Evolutionary conservation across 2,888 invertebrate species (phyloP).

Genomic region (Platycheirus albimanus): DNA sequence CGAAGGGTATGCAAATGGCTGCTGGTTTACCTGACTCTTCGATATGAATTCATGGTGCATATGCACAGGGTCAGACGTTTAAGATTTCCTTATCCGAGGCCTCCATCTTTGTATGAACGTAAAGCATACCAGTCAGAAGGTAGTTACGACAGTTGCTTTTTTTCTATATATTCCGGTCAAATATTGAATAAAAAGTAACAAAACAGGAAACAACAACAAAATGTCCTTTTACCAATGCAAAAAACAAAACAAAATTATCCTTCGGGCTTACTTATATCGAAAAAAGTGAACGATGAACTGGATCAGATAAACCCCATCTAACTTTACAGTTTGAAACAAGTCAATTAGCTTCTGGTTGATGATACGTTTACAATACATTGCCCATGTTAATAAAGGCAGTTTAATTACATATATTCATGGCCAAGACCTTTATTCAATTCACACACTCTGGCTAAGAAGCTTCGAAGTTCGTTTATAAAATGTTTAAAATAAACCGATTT

Average conservation of each 20-base stretch:
- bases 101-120: conserved; percentile 31
- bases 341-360: conserved; percentile 40
- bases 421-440: too few species aligned
- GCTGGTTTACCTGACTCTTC: conserved; percentile 41
- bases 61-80: conserved; percentile 39
- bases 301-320: conserved; percentile 18
- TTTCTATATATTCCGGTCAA: conserved; percentile 1
- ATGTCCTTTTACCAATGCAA: not conserved
- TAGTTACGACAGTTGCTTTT: too few species aligned
- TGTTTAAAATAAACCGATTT: too few species aligned
- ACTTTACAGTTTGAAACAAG: conserved; percentile 42
- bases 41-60: conserved; percentile 50
- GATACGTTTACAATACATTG: too few species aligned
- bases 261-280: not conserved
- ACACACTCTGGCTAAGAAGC: too few species aligned
- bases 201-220: conserved; percentile 30
- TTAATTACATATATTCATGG: too few species aligned
- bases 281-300: conserved; percentile 18
- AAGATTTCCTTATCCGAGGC: conserved; percentile 51
- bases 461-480: too few species aligned
- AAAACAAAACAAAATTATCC: too few species aligned
- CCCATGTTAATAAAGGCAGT: too few species aligned
- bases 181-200: conserved; percentile 2
- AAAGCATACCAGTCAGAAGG: not conserved
- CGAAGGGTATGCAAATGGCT: conserved; percentile 65